Conservation (phyloP, 2,113 vertebrate species). For the Forbesichthys agassizii region DNA sequence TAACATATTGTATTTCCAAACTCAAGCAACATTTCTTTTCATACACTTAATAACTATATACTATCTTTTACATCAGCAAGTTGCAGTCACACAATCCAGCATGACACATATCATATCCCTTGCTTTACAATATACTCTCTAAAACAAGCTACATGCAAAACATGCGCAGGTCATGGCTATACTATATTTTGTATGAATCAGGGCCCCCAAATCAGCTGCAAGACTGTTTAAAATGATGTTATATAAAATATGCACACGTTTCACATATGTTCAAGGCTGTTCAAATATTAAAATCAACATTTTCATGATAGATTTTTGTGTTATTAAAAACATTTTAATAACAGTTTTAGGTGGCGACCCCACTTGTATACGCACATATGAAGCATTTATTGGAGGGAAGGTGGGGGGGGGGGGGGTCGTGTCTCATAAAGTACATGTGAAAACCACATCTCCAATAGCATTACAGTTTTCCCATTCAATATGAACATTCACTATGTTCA, state of each 20-base stretch:
- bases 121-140: slow-evolving; percentile 24
- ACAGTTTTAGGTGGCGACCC: no score
- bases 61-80: slow-evolving; percentile 41
- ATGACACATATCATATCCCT: slow-evolving; percentile 8
- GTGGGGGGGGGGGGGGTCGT: no score
- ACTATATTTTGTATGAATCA: background rate
- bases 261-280: slow-evolving; percentile 27
- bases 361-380: no score
- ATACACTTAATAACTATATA: slow-evolving; percentile 15
- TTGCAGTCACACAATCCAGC: slow-evolving; percentile 54
- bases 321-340: no score
- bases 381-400: no score
- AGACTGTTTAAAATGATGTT: no score
- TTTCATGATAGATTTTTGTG: no score
- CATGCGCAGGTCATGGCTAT: slow-evolving; percentile 52
- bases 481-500: background rate
- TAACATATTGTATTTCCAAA: background rate
- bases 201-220: no score
- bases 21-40: slow-evolving; percentile 34
- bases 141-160: slow-evolving; percentile 58
- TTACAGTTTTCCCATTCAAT: slow-evolving; percentile 31
- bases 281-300: no score
- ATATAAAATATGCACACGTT: no score
- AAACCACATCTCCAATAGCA: slow-evolving; percentile 33
- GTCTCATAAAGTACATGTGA: no score